Conservation (phyloP, 2,113 vertebrate genomes). For the Gymnorhina tibicen region DNA sequence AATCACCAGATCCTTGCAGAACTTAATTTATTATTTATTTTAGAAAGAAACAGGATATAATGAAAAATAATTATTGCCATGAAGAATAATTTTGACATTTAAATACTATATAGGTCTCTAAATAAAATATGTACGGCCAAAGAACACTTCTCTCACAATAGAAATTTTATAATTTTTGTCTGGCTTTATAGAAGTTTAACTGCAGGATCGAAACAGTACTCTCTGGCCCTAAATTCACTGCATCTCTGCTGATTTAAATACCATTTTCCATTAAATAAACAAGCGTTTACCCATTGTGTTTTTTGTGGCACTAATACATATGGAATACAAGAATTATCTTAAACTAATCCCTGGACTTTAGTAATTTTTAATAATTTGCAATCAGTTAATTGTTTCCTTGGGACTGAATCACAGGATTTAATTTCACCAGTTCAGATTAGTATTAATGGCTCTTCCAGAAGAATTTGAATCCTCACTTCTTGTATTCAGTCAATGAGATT, state of each 20-base stretch:
- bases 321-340: conserved; percentile 30
- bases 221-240: not conserved
- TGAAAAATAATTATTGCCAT: not conserved
- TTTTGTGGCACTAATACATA: conserved; percentile 22
- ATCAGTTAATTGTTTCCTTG: conserved; percentile 59
- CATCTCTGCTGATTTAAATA: not conserved
- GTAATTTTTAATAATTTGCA: conserved; percentile 45
- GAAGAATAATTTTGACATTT: not conserved
- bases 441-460: conserved; percentile 14
- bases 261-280: conserved; percentile 14
- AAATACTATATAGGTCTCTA: not conserved
- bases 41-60: not conserved
- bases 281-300: not conserved
- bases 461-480: not conserved
- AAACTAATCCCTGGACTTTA: conserved; percentile 29
- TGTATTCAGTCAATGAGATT: not conserved
- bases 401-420: conserved; percentile 2
- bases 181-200: not conserved
- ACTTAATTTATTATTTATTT: not conserved
- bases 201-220: not conserved
- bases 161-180: not conserved
- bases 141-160: not conserved
- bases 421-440: conserved; percentile 15
- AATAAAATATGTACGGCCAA: not conserved
- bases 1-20: not conserved